Evolutionary conservation across 2,888 invertebrate species (phyloP).

Genomic region (Tenthredo scrophulariae): DNA sequence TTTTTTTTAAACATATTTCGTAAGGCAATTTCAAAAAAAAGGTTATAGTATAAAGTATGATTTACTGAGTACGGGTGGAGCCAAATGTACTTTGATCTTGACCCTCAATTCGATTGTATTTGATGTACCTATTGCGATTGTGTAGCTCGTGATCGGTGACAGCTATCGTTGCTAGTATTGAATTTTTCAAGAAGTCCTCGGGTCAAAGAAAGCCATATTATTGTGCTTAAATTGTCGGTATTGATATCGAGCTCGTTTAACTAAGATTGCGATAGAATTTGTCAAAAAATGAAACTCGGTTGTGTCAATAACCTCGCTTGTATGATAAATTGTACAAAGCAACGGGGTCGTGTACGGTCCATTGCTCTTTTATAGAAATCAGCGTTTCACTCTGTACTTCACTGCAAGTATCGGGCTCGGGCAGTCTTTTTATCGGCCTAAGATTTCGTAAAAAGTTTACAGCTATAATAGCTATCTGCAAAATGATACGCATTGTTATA

Average conservation of each 20-base stretch:
- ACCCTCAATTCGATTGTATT: background rate
- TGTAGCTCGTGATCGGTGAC: background rate
- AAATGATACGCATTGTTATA: background rate
- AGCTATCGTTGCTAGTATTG: slow-evolving; percentile 4
- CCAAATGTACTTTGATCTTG: background rate
- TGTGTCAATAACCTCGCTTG: background rate
- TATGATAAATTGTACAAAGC: background rate
- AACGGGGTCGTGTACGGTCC: slow-evolving; percentile 16
- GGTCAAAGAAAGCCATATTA: background rate
- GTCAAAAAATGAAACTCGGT: background rate
- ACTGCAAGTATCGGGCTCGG: background rate
- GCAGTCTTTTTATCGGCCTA: background rate
- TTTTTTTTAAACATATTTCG: background rate
- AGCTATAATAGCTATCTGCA: background rate
- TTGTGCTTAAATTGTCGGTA: background rate
- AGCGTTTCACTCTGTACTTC: slow-evolving; percentile 13
- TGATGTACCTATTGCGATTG: background rate
- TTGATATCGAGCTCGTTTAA: background rate
- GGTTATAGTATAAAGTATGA: background rate
- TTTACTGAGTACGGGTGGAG: background rate
- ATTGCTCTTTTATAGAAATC: slow-evolving; percentile 34
- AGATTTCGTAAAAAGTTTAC: background rate
- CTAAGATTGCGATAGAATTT: background rate
- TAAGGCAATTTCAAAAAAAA: background rate
- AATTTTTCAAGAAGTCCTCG: background rate